Conservation (phyloP, 2,888 invertebrate genomes). For the Homarus gammarus region DNA sequence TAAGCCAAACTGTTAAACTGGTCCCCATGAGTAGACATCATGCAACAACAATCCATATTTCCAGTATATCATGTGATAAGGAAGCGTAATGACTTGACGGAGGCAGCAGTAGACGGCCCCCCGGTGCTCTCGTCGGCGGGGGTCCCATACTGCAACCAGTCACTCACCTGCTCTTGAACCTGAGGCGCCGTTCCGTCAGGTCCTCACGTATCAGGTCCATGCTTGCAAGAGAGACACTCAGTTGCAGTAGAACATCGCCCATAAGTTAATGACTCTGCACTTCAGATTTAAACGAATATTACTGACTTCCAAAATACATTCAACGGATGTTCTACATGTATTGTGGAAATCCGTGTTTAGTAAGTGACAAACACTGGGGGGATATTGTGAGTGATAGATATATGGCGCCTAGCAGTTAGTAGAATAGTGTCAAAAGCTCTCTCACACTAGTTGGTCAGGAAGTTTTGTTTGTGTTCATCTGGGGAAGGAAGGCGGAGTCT, state of each 20-base stretch:
- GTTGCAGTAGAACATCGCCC: conserved; percentile 40
- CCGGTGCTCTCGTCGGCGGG: conserved; percentile 13
- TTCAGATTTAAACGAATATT: neutral
- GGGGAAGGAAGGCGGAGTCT: neutral
- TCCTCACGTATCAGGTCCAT: conserved; percentile 74
- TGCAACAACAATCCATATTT: conserved; percentile 46
- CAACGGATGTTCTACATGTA: neutral
- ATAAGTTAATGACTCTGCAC: conserved; percentile 17
- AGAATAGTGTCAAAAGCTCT: neutral
- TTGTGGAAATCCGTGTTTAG: neutral
- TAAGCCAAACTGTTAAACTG: conserved; percentile 32
- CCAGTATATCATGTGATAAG: conserved; percentile 39
- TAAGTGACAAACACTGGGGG: neutral
- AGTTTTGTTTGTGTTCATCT: neutral
- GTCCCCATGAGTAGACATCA: conserved; percentile 1
- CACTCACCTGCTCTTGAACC: conserved; percentile 74
- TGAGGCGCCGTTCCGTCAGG: conserved; percentile 70
- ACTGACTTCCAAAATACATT: neutral
- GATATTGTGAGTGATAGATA: neutral
- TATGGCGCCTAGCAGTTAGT: neutral
- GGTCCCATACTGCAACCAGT: neutral
- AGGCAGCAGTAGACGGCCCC: neutral
- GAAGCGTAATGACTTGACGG: neutral
- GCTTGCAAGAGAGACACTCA: conserved; percentile 71
- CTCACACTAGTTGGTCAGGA: neutral